A percentile compares a stretch with the other conserved stretches of the same genome.
These are phyloP conservation scores for Cyprinodon variegatus DNA, from an alignment of 2,113 vertebrate genomes.

Conservation along the genomic window DNA sequence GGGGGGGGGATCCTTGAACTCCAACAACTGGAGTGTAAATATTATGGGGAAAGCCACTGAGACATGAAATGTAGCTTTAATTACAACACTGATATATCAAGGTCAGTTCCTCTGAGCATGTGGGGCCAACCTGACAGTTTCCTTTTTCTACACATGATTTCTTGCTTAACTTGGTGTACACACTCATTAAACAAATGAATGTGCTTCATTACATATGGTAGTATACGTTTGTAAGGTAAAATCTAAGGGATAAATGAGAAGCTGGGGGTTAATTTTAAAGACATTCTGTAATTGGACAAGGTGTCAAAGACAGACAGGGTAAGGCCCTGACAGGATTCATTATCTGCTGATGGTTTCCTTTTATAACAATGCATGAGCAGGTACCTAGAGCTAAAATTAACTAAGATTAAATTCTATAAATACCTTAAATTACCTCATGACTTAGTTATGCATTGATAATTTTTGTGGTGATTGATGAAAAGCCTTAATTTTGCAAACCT, in stretches of 20 bases:
- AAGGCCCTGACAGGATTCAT: constrained; percentile 21
- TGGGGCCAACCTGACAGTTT: constrained; percentile 65
- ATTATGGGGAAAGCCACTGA: constrained; percentile 75
- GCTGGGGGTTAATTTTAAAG: constrained; percentile 23
- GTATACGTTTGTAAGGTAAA: constrained; percentile 58
- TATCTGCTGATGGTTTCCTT: background rate
- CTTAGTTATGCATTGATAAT: background rate
- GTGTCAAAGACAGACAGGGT: constrained; percentile 42
- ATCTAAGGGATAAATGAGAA: constrained; percentile 41
- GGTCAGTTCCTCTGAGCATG: constrained; percentile 58
- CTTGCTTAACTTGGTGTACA: constrained; percentile 65
- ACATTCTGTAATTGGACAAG: constrained; percentile 30
- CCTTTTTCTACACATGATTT: constrained; percentile 61
- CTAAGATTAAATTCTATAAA: background rate
- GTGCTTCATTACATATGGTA: constrained; percentile 61
- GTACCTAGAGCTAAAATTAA: background rate
- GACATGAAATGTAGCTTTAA: constrained; percentile 81
- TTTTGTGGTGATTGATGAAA: constrained; percentile 14
- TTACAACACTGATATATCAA: constrained; percentile 75
- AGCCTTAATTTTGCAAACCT: constrained; percentile 10
- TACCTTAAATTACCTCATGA: background rate
- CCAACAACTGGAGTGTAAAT: constrained; percentile 70
- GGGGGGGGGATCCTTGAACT: constrained; percentile 70
- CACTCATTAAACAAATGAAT: constrained; percentile 66
- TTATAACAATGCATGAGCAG: background rate